Evolutionary conservation across 2,113 vertebrate species (phyloP).

Genomic region (Antechinus stuartii): DNA sequence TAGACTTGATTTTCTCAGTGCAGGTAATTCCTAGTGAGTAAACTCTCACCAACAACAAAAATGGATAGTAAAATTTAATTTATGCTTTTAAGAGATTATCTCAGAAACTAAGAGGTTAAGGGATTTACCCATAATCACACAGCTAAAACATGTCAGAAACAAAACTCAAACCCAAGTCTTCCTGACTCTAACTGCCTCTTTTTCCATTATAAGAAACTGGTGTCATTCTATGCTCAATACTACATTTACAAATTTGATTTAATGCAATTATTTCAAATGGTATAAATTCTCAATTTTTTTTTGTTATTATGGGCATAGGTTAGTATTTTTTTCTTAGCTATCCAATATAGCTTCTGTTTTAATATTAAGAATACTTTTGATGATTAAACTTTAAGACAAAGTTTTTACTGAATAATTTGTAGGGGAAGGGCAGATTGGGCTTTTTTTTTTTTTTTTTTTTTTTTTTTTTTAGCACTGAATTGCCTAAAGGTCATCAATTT

Average conservation of each 20-base stretch:
- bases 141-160: background rate
- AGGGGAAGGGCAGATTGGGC: background rate
- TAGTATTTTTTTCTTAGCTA: background rate
- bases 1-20: background rate
- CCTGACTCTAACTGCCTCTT: background rate
- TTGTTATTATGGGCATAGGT: background rate
- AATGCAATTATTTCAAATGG: background rate
- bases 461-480: background rate
- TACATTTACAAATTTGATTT: background rate
- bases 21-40: background rate
- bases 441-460: background rate
- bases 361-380: background rate
- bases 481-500: background rate
- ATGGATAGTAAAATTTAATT: background rate
- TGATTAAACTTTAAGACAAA: background rate
- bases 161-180: background rate
- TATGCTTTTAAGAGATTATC: background rate
- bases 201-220: background rate
- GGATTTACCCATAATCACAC: background rate
- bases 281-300: background rate
- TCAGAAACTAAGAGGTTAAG: background rate
- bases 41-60: background rate
- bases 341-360: background rate
- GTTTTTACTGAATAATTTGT: background rate
- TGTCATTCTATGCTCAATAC: background rate